These are phyloP conservation scores for Ceyx melanurus DNA, from an alignment of 2,113 vertebrate species.

Conservation along the genomic window DNA sequence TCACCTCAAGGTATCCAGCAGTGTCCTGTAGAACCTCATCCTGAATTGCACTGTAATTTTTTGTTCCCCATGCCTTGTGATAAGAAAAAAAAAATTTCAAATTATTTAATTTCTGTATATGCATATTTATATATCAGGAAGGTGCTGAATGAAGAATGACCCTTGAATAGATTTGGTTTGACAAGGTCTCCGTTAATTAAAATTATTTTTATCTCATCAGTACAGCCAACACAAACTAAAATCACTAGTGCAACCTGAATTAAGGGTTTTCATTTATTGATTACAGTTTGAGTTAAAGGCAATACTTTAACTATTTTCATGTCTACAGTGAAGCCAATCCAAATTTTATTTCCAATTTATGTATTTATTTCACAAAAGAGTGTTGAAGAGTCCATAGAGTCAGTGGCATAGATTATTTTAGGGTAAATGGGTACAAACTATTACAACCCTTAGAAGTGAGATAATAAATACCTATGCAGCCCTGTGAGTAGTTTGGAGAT, in stretches of 20 bases:
- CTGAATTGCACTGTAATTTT: background rate
- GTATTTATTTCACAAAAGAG: background rate
- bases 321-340: background rate
- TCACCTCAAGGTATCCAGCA: background rate
- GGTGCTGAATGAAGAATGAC: background rate
- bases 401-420: background rate
- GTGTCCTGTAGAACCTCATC: background rate
- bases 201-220: background rate
- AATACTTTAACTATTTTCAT: background rate
- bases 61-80: background rate
- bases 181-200: background rate
- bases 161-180: background rate
- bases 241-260: background rate
- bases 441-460: background rate
- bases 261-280: background rate
- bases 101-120: background rate
- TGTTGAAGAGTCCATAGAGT: accelerated
- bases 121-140: background rate
- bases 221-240: background rate
- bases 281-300: background rate
- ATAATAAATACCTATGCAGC: background rate
- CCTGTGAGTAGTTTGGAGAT: background rate
- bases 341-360: background rate
- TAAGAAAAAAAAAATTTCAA: background rate
- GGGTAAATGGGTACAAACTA: background rate